Percentiles rank a stretch among this genome's conserved stretches.
These are phyloP conservation scores for Leucoptera coffeella DNA, from an alignment of 2,888 invertebrate genomes.

Conservation along the genomic window DNA sequence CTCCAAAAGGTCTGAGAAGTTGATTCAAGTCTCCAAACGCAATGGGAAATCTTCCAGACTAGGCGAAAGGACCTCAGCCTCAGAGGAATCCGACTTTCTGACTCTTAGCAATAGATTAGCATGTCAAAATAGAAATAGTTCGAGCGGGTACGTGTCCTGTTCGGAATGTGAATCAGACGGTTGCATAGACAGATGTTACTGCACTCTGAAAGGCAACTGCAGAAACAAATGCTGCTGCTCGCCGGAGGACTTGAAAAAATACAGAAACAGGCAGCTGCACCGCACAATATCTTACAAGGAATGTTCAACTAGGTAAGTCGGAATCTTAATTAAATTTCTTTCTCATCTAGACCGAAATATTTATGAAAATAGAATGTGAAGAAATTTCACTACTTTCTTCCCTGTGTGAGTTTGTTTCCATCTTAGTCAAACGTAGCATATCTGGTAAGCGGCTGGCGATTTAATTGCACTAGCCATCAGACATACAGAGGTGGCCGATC, in stretches of 20 bases:
- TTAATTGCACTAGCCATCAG: constrained; percentile 37
- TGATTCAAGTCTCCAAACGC: constrained; percentile 30
- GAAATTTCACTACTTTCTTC: constrained; percentile 42
- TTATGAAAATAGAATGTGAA: constrained; percentile 5
- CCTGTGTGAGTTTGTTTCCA: constrained; percentile 20
- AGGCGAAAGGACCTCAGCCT: constrained; percentile 56
- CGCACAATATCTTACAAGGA: constrained; percentile 36
- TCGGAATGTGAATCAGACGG: constrained; percentile 87
- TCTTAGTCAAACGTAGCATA: constrained; percentile 25
- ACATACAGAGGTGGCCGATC: too few relatives aligned
- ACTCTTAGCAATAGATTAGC: constrained; percentile 53
- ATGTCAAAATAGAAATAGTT: constrained; percentile 58
- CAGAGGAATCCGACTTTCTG: constrained; percentile 56
- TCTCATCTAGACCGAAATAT: neutral
- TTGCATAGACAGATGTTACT: constrained; percentile 83
- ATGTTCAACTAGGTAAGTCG: constrained; percentile 17
- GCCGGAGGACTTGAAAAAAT: constrained; percentile 40
- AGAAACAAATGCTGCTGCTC: constrained; percentile 60
- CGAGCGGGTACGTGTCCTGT: constrained; percentile 75
- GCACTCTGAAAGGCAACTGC: constrained; percentile 61
- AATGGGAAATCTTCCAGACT: constrained; percentile 39
- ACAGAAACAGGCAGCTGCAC: constrained; percentile 21
- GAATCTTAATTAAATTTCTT: neutral
- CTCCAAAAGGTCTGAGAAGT: constrained; percentile 32
- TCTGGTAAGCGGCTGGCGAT: constrained; percentile 20